Percentiles rank a stretch among this genome's conserved stretches.
Evolutionary conservation across 1,140 invertebrate species (phyloP).

Genomic region (Forficula auricularia): DNA sequence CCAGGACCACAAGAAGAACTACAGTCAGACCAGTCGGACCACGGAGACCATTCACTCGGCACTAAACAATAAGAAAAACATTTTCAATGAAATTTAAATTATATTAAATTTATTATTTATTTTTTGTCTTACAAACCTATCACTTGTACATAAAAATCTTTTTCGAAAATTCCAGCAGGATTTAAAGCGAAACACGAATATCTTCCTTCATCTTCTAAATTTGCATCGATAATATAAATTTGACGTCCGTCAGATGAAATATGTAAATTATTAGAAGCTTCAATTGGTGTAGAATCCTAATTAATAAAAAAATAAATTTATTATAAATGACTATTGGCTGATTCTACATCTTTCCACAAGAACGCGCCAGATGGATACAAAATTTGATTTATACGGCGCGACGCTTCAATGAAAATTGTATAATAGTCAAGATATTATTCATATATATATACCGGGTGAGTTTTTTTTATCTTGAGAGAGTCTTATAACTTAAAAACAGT

Average conservation of each 20-base stretch:
- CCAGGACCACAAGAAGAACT: slow-evolving; percentile 31
- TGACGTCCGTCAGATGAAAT: slow-evolving; percentile 15
- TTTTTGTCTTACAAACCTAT: slow-evolving; percentile 18
- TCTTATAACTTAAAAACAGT: too few relatives aligned
- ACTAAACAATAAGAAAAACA: slow-evolving; percentile 17
- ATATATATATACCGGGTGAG: too few relatives aligned
- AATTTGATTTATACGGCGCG: too few relatives aligned
- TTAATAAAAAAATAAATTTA: too few relatives aligned
- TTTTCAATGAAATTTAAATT: not conserved
- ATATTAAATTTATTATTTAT: not conserved
- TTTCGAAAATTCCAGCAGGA: slow-evolving; percentile 20
- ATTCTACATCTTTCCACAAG: too few relatives aligned
- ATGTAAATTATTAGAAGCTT: not conserved
- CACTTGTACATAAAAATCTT: slow-evolving; percentile 23
- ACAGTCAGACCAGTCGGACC: slow-evolving; percentile 32
- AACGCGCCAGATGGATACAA: too few relatives aligned
- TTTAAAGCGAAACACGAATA: slow-evolving; percentile 29
- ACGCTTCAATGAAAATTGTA: too few relatives aligned
- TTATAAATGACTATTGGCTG: too few relatives aligned
- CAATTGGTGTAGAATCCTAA: too few relatives aligned
- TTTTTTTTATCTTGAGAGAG: too few relatives aligned
- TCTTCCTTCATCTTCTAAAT: slow-evolving; percentile 21
- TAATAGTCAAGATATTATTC: too few relatives aligned
- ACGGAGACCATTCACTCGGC: slow-evolving; percentile 30
- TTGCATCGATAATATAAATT: slow-evolving; percentile 15